phyloP scores from a whole-genome alignment of 2,888 invertebrate genomes.

The Diarsia dahlii region DNA sequence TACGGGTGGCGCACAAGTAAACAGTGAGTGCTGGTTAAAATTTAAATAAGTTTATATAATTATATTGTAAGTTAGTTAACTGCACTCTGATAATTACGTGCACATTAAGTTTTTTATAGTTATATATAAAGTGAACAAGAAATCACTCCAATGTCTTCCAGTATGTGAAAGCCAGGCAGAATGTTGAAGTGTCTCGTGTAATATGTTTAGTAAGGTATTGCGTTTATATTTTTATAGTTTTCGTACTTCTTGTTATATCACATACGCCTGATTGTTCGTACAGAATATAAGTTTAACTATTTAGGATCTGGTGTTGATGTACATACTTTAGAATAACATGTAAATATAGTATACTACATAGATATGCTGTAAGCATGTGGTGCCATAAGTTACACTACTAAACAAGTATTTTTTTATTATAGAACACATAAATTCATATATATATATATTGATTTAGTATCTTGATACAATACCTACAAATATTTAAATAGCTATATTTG shows the following conservation, averaged over 20 bases:
- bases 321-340: slow-evolving; percentile 72
- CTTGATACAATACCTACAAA: slow-evolving; percentile 48
- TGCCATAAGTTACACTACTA: slow-evolving; percentile 89
- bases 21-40: slow-evolving; percentile 59
- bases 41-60: slow-evolving; percentile 51
- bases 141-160: slow-evolving; percentile 83
- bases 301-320: slow-evolving; percentile 73
- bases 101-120: slow-evolving; percentile 69
- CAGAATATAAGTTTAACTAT: slow-evolving; percentile 65
- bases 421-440: slow-evolving; percentile 66
- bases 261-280: slow-evolving; percentile 68
- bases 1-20: slow-evolving; percentile 77
- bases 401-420: slow-evolving; percentile 78
- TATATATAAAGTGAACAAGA: slow-evolving; percentile 68
- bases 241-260: slow-evolving; percentile 67
- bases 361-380: slow-evolving; percentile 89
- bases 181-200: slow-evolving; percentile 57
- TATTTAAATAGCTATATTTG: slow-evolving; percentile 46
- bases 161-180: slow-evolving; percentile 69
- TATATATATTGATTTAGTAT: slow-evolving; percentile 52
- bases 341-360: slow-evolving; percentile 74
- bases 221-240: slow-evolving; percentile 68
- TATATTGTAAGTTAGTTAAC: slow-evolving; percentile 58
- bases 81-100: slow-evolving; percentile 64
- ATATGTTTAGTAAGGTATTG: slow-evolving; percentile 57